phyloP scores from a whole-genome alignment of 1,140 invertebrate genomes.

The Oreohelix idahoensis region DNA sequence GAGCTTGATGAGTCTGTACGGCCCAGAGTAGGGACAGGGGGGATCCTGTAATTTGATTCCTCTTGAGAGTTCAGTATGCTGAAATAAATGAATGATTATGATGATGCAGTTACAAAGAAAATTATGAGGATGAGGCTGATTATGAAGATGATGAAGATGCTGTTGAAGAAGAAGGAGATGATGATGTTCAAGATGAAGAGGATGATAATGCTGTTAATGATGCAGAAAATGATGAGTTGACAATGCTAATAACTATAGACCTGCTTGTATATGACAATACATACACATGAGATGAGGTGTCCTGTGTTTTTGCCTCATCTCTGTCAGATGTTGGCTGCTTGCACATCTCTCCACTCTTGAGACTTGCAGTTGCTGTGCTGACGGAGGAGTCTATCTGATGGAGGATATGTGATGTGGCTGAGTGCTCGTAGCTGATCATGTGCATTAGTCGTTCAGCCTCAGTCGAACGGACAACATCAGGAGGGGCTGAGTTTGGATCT shows the following conservation, averaged over 20 bases:
- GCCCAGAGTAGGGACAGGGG: conserved; percentile 50
- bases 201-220: too few relatives aligned
- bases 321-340: too few relatives aligned
- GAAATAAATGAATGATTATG: neutral
- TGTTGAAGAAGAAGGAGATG: too few relatives aligned
- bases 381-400: conserved; percentile 70
- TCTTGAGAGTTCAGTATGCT: neutral
- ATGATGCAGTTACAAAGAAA: too few relatives aligned
- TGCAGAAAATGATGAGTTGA: too few relatives aligned
- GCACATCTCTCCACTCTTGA: conserved; percentile 51
- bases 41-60: neutral
- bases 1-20: conserved; percentile 63
- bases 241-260: too few relatives aligned
- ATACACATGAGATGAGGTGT: too few relatives aligned
- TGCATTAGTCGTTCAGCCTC: conserved; percentile 56
- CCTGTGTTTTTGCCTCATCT: too few relatives aligned
- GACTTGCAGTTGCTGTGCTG: conserved; percentile 56
- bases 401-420: conserved; percentile 62
- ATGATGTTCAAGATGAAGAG: too few relatives aligned
- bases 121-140: too few relatives aligned
- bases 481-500: conserved; percentile 47
- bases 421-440: conserved; percentile 62
- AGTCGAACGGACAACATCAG: conserved; percentile 56
- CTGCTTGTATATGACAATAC: too few relatives aligned
- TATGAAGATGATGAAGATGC: too few relatives aligned